Conservation (phyloP, 2,113 vertebrate genomes). For the western clawed frog (Xenopus tropicalis) region UCB_Xtro_10.0 CM004446.2:49822001-49822500, state of each 20-base stretch:
- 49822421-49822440: conserved; percentile 30
- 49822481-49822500: conserved; percentile 34
- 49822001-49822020: no score
- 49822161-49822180: not conserved
- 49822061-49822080: no score
- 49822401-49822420: conserved; percentile 29
- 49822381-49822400: conserved; percentile 30
- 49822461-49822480: conserved; percentile 36
- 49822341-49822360: conserved; percentile 16
- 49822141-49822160: not conserved
- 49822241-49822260: conserved; percentile 13
- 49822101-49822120: no score
- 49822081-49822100: no score
- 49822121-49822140: no score
- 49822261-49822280: conserved; percentile 19
- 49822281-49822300: not conserved
- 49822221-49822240: conserved; percentile 5
- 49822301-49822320: conserved; percentile 19
- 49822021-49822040: no score
- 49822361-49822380: conserved; percentile 15
- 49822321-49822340: conserved; percentile 11
- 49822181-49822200: conserved; percentile 25
- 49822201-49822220: conserved; percentile 8
- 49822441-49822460: conserved; percentile 37
- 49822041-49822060: no score